Base-by-base conservation (phyloP, 1,140 invertebrate genomes). In the Drosophila punjabiensis region DNA sequence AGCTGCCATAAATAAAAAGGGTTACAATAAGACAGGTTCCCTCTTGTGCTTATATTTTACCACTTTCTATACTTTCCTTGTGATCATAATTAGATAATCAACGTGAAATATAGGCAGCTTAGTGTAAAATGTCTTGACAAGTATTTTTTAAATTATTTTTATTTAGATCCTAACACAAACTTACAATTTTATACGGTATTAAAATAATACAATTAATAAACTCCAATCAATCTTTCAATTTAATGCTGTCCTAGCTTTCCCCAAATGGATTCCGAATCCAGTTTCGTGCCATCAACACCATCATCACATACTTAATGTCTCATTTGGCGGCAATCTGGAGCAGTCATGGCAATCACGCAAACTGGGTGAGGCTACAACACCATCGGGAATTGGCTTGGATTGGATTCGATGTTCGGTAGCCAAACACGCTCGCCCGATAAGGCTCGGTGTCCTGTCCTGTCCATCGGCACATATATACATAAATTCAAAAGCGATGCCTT, bases 341-440 rank as follows among this genome's bases (percentile, higher is more conserved):
- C 68, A 71, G 50, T 69, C 65, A 50, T 50, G 65, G 43, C 41
- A 20, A 18, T 24, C 60, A 68, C 62, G 66, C 32, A 66, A 68
- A 68, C 61, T 69, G 68, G 68, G 65, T 64, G 68, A 70, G 47
- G 63, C 48, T 18, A 71, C 68, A 47, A 24, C 66, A n/a, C 64
- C 48, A 41, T 43, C n/a, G 68, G 68, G 68, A 68, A 33, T 41
- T 18, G 64, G 33, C 8, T 45, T 43, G 16, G n/a, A 5, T 41
- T 32, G 32, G 53, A 16, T 37, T 16, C 4, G 28, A 30, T 47
- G 24, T 33, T 52, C 67, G 43, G 63, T 55, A 18, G 48, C 48
- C 37, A 68, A 68, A 55, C 67, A 68, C 2, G 64, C n/a, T 68
- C 10, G 14, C 39, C 39, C n/a, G 48, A 69, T 71, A 68, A 71